Base-by-base conservation (phyloP, 1,140 invertebrate species). In the Brachionus koreanus region DNA sequence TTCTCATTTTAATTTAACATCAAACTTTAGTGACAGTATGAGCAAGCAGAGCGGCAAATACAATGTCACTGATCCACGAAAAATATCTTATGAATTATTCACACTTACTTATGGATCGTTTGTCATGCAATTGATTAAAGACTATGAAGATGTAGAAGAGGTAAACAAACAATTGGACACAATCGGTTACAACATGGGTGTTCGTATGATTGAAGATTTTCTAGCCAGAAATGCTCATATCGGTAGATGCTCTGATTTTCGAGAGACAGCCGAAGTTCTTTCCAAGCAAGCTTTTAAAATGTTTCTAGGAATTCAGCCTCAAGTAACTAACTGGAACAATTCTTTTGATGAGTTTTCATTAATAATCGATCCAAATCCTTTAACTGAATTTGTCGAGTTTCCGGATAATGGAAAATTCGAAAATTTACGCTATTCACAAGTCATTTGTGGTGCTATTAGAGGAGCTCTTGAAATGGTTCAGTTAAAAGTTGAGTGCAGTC, bases 371-470 rank as follows among this genome's bases (percentile, higher is more conserved):
- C 63, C 63, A 84, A 99, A 98, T 90, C 97, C 97, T 0, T 87
- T 99, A 13, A 95, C 94, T n/a, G 97, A 99, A 88, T 98, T 98
- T 91, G 96, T 98, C 4, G 97, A 99, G 89, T 90, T 99, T 84
- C 97, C 97, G 5, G 90, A 94, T 63, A 90, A 94, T 65, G 82
- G 82, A 5, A 29, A 61, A 74, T 93, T 92, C 86, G 89, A 90
- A 46, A 91, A 92, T 85, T 90, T 99, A 0, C 95, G 95, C 86
- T 99, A 98, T 87, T 97, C 95, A 84, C 96, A 96, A 87, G 91
- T 99, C 65, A 90, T 99, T 42, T 94, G 94, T 84, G 98, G 98
- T 16, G 94, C 95, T 10, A 83, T 89, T 3, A 86, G 86, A 85
- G 97, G 97, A 65, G 95, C 96, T 43, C 91, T 98, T 85, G 96